Evolutionary conservation across 2,888 invertebrate genomes (phyloP).

Genomic region (Stratiomys singularior): DNA sequence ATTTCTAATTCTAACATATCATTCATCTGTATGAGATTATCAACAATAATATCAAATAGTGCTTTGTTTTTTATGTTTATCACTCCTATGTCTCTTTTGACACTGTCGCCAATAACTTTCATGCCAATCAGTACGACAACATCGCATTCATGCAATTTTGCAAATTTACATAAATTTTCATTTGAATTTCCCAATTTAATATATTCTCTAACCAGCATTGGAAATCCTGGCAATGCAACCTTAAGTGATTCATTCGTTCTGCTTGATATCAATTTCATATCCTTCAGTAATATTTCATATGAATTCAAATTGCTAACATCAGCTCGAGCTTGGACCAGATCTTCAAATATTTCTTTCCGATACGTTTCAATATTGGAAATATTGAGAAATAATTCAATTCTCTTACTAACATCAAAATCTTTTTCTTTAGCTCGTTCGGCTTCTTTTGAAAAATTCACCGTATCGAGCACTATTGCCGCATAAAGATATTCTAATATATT

Average conservation of each 20-base stretch:
- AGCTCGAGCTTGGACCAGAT: conserved; percentile 72
- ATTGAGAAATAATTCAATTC: conserved; percentile 68
- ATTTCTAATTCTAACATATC: conserved; percentile 63
- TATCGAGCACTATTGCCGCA: conserved; percentile 80
- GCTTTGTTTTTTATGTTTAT: conserved; percentile 60
- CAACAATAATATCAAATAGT: conserved; percentile 57
- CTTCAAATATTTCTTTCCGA: conserved; percentile 66
- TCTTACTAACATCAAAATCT: conserved; percentile 71
- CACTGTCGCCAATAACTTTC: conserved; percentile 65
- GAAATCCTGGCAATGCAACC: conserved; percentile 69
- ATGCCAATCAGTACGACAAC: conserved; percentile 73
- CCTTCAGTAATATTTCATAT: conserved; percentile 77
- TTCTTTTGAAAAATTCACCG: conserved; percentile 76
- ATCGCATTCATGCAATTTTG: conserved; percentile 63
- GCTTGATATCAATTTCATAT: conserved; percentile 75
- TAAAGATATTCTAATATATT: conserved; percentile 56
- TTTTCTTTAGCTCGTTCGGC: conserved; percentile 75
- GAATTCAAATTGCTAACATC: conserved; percentile 74
- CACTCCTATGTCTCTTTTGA: conserved; percentile 72
- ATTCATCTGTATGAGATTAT: conserved; percentile 53
- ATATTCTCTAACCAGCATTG: conserved; percentile 59
- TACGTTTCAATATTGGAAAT: conserved; percentile 54
- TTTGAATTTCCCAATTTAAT: conserved; percentile 61
- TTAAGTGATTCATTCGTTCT: conserved; percentile 65
- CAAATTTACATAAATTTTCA: conserved; percentile 68